These are phyloP conservation scores for Cherax destructor DNA, from an alignment of 1,140 invertebrate genomes.

Conservation along the genomic window DNA sequence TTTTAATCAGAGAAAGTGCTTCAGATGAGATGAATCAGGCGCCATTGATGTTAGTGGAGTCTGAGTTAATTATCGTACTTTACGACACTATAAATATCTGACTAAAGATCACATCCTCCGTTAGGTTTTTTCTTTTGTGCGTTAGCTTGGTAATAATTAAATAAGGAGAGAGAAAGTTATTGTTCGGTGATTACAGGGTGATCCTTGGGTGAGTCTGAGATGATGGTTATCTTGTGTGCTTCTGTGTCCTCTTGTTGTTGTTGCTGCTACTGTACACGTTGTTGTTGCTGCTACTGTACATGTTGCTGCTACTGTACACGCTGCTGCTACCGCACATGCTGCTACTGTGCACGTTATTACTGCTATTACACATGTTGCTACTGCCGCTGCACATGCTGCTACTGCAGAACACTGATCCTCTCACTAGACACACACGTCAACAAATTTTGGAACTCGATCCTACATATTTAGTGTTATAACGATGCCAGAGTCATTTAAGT, in stretches of 20 bases:
- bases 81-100: not conserved
- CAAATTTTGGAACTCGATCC: too few relatives aligned
- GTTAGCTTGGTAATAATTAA: not conserved
- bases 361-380: too few relatives aligned
- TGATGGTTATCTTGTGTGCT: not conserved
- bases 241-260: not conserved
- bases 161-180: not conserved
- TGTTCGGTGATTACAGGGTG: not conserved
- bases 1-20: too few relatives aligned
- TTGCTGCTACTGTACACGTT: not conserved
- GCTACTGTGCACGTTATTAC: not conserved
- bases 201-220: not conserved
- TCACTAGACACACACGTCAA: too few relatives aligned
- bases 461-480: too few relatives aligned
- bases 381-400: not conserved
- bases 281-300: too few relatives aligned
- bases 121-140: not conserved
- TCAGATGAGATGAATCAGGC: not conserved
- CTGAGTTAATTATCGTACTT: not conserved
- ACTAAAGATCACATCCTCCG: not conserved
- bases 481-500: too few relatives aligned
- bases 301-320: too few relatives aligned
- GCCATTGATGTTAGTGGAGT: not conserved
- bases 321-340: not conserved
- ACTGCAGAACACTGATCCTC: too few relatives aligned